Evolutionary conservation across 2,797 vertebrate genomes (phyloP).

Genomic region (Sciurus carolinensis): DNA sequence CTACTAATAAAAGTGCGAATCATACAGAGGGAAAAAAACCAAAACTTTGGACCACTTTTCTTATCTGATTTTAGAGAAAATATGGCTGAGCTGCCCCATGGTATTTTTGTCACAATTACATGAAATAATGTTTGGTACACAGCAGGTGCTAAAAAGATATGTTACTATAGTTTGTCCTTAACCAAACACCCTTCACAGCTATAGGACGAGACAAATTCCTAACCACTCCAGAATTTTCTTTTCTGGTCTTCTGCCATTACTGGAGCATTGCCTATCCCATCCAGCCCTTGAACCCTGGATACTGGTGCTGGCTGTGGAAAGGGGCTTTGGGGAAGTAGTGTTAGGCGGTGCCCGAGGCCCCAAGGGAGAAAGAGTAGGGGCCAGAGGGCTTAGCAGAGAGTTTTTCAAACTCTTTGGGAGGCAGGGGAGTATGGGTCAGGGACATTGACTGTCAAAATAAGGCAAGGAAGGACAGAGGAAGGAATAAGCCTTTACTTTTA

Average conservation of each 20-base stretch:
- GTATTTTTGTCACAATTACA: not conserved
- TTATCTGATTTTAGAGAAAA: constrained; percentile 35
- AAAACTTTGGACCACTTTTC: not conserved
- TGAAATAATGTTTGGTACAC: not conserved
- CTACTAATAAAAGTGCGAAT: constrained; percentile 60
- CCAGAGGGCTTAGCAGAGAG: not conserved
- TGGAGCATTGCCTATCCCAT: not conserved
- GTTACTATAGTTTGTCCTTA: not conserved
- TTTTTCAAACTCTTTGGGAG: not conserved
- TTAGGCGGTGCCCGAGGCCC: not conserved
- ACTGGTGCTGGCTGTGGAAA: not conserved
- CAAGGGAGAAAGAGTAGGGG: not conserved
- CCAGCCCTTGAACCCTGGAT: not conserved
- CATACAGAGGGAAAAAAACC: not conserved
- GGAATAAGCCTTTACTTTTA: not conserved
- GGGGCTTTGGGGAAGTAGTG: not conserved
- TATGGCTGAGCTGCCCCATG: not conserved
- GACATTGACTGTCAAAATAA: not conserved
- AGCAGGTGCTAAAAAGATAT: not conserved
- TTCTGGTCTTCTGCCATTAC: not conserved
- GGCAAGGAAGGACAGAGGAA: not conserved
- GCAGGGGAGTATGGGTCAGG: not conserved
- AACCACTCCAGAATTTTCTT: not conserved
- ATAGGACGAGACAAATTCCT: not conserved
- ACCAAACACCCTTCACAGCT: not conserved